Evolutionary conservation across 92 coral and sea anemone genomes (phyloP), one percentile per base, ranked within the genome.

Genomic region (Desmophyllum pertusum): DNA sequence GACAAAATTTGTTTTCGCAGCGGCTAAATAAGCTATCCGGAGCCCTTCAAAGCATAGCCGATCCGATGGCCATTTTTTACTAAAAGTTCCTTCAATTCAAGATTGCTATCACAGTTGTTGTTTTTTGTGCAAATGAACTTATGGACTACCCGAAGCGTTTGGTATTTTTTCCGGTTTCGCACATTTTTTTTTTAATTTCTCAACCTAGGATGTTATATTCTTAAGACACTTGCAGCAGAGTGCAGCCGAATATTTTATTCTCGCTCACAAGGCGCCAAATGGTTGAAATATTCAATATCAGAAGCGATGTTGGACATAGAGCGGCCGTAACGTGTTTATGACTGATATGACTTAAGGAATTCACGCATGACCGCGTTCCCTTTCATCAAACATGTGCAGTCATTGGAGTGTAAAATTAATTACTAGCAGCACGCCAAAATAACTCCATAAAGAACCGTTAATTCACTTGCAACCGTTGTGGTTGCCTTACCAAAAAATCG

Each of bases 101-200:
- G 21, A 39, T 41, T 27, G 35, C 63, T 17, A 39, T 9, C 59
- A n/a, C 19, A 35, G 7, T 33, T 70, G 51, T 70, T 70, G 67
- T 38, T 69, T n/a, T n/a, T 46, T 30, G 65, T 51, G 35, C 30
- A n/a, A 53, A 30, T 45, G 42, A 64, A 43, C 42, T 41, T 30
- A 11, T 1, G 21, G 76, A 80, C 77, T 73, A 38, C 86, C 79
- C 27, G 27, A 40, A 29, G 68, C 35, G 66, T 46, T 52, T 36
- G 85, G 79, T 15, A 52, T 73, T 73, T 82, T 82, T 82, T 82
- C 86, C 86, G 57, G 86, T 82, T 72, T 82, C 39, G 41, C 7
- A 67, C 23, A n/a, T 42, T 31, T 37, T 80, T 48, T n/a, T n/a
- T 50, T 35, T n/a, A 14, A 45, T 18, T 48, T 18, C 21, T 51